Evolutionary conservation across 2,888 invertebrate genomes (phyloP).

Genomic region (Acanthosepion pharaonis): DNA sequence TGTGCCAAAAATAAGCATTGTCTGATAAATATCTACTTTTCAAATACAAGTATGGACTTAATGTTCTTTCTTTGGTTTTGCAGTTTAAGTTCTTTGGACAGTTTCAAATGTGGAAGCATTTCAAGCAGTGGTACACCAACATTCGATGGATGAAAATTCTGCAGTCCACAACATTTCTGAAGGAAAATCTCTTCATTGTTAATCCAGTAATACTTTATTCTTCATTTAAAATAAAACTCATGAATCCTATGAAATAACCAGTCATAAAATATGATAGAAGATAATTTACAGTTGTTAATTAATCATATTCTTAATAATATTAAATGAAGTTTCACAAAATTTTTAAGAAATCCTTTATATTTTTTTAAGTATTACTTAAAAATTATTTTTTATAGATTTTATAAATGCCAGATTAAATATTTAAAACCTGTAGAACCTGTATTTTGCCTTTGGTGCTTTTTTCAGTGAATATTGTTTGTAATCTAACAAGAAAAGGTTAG

Average conservation of each 20-base stretch:
- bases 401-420: no score
- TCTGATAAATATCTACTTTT: no score
- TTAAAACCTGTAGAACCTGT: no score
- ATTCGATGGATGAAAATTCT: slow-evolving; percentile 14
- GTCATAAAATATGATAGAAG: neutral
- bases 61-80: neutral
- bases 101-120: slow-evolving; percentile 39
- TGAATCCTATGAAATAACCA: neutral
- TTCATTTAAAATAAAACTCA: neutral
- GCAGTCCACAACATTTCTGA: neutral
- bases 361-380: no score
- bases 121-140: slow-evolving; percentile 37
- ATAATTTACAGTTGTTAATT: neutral
- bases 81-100: neutral
- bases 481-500: no score
- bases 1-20: no score
- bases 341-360: no score
- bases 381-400: no score
- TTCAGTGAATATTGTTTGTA: no score
- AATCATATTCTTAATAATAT: neutral
- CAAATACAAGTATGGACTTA: no score
- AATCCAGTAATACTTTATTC: neutral
- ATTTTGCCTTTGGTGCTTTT: no score
- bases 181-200: slow-evolving; percentile 33
- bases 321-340: no score